Evolutionary conservation across 2,888 invertebrate genomes (phyloP), one percentile per base, ranked within the genome.

Genomic region (Andrena trimmerana): DNA sequence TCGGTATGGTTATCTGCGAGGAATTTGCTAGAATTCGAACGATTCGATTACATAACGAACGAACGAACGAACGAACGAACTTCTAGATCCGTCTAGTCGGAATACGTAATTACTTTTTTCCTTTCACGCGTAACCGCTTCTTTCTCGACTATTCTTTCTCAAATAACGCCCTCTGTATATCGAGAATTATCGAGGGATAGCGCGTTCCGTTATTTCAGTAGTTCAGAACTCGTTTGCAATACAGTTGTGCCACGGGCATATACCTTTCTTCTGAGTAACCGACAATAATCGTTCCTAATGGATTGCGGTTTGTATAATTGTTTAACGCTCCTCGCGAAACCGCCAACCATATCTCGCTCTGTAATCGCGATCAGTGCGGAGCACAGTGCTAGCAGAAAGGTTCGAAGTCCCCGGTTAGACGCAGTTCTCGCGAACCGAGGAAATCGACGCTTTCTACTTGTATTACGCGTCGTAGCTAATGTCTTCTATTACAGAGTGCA

Each of bases 261-360:
- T n/a, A 20, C 20, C 60, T 68, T 72, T 60, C 20, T 68, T 75
- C 76, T 48, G 68, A 75, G 75, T 67, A 81, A 79, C 71, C 74
- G 80, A 85, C 76, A 83, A 78, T 83, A 83, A 86, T 65, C 67
- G 72, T 80, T 86, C 78, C 83, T 83, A 65, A 50, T 78, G 27
- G 57, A 27, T 83, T 29, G 72, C 74, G 65, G 16, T 69, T 67
- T 13, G 20, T 81, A 74, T 71, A 29, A 69, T 76, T 77, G 57
- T 57, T 60, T 31, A 78, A 77, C 77, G 84, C 84, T 89, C 89
- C 88, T 88, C 83, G 83, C 85, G 71, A 85, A 74, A 81, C 72
- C 75, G 73, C 70, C 62, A 85, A 83, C 60, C 87, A 86, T 88
- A 90, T 86, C 83, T 86, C 79, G 84, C 78, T 88, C 85, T 86